Base-by-base conservation (phyloP, 2,888 invertebrate genomes). In the Ennomos quercinarius region DNA sequence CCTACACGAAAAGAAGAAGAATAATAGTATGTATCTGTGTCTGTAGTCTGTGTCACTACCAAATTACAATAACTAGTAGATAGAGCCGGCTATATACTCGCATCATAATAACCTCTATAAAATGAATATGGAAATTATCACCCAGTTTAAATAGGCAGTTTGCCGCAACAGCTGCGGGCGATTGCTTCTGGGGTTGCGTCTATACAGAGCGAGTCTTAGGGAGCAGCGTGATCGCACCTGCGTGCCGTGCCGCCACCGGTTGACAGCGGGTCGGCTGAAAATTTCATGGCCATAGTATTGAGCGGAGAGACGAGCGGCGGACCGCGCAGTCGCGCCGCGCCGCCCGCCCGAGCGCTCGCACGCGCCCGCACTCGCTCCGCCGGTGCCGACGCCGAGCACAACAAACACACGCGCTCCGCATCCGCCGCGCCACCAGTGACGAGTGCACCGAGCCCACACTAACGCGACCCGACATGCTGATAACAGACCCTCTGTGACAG, bases 231-330 rank as follows among this genome's bases (percentile, higher is more conserved):
- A 50, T 56, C 55, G 77, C 75, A 84, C 83, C 84, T 88, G 86
- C 87, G 86, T 85, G 83, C 86, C 87, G 86, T 85, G 83, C 86
- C 77, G 81, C 86, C 89, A 89, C 88, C 84, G 86, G 87, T 89
- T 91, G 91, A 91, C 91, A 91, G 89, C 72, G 71, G 75, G 73
- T 83, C 77, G 84, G 84, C 82, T 91, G 88, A 91, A 91, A 88
- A 78, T 91, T 92, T 92, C 91, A 92, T 91, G 92, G 91, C 87
- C 91, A 89, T 78, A 72, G 86, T 92, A 92, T 92, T 85, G 91
- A 89, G 87, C 89, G 87, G 72, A 84, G 78, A 52, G 35, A n/a
- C n/a, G 80, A 67, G 77, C 73, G 75, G 77, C 66, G 80, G 63
- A 71, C 61, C 81, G 91, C 91, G 90, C 89, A 88, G 88, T 77